phyloP scores from a whole-genome alignment of 2,888 invertebrate species.

The Prosapia bicincta region DNA sequence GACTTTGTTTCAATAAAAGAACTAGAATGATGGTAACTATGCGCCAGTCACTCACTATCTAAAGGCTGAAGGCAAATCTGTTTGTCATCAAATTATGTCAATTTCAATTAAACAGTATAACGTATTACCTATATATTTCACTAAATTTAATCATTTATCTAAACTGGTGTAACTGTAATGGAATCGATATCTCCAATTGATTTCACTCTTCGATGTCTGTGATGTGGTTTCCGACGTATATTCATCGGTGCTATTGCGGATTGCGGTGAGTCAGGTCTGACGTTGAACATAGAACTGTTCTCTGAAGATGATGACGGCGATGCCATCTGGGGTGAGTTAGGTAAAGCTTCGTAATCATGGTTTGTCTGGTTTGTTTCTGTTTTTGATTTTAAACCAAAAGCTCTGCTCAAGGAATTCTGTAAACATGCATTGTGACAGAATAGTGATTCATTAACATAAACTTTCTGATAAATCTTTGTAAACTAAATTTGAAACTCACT shows the following conservation, averaged over 20 bases:
- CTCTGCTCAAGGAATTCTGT: slow-evolving; percentile 73
- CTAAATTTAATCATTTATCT: no score
- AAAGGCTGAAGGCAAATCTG: background rate
- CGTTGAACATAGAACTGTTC: slow-evolving; percentile 36
- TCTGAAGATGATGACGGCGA: slow-evolving; percentile 48
- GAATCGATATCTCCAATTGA: slow-evolving; percentile 74
- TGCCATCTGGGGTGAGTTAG: slow-evolving; percentile 47
- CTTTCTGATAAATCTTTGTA: no score
- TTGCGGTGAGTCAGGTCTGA: slow-evolving; percentile 36
- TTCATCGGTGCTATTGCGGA: slow-evolving; percentile 18
- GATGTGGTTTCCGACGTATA: slow-evolving; percentile 48
- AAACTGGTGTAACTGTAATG: slow-evolving; percentile 49
- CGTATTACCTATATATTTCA: background rate
- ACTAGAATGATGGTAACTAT: background rate
- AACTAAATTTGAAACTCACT: no score
- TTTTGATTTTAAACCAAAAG: slow-evolving; percentile 60
- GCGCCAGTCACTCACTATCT: background rate
- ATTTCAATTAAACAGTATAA: background rate
- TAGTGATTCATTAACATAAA: no score
- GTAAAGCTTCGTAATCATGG: slow-evolving; percentile 45
- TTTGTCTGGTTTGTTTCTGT: slow-evolving; percentile 44
- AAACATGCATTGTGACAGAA: no score
- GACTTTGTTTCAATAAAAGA: background rate
- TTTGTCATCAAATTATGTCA: background rate
- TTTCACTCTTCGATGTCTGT: slow-evolving; percentile 62